phyloP scores from a whole-genome alignment of 2,888 invertebrate species.

The Sialis fuliginosa region DNA sequence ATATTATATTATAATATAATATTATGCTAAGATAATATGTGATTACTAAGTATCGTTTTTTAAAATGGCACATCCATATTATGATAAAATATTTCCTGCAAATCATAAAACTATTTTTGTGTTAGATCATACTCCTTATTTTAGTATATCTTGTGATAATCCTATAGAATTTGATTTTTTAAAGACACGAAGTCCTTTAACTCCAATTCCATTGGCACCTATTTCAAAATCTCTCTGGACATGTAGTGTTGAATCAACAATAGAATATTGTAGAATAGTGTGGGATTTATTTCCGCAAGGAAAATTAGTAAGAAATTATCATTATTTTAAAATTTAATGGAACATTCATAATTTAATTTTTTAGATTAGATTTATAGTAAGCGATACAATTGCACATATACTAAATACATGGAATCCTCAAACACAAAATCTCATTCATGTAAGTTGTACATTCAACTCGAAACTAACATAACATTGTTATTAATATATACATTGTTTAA shows the following conservation, averaged over 20 bases:
- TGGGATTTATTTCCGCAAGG: slow-evolving; percentile 93
- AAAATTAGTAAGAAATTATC: slow-evolving; percentile 46
- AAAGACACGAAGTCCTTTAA: slow-evolving; percentile 47
- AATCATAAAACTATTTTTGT: slow-evolving; percentile 95
- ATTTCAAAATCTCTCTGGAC: slow-evolving; percentile 93
- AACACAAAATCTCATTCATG: slow-evolving; percentile 77
- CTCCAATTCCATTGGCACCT: slow-evolving; percentile 54
- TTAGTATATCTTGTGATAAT: slow-evolving; percentile 68
- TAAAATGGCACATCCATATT: slow-evolving; percentile 9
- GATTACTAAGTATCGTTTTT: neutral
- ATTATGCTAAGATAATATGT: too few species aligned
- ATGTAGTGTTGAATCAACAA: slow-evolving; percentile 82
- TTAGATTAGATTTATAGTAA: slow-evolving; percentile 69
- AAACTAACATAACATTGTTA: neutral
- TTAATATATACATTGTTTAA: slow-evolving; percentile 4
- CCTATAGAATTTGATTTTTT: slow-evolving; percentile 69
- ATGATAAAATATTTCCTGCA: slow-evolving; percentile 40
- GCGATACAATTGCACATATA: slow-evolving; percentile 69
- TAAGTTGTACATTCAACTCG: slow-evolving; percentile 27
- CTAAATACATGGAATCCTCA: slow-evolving; percentile 68
- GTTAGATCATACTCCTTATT: slow-evolving; percentile 83
- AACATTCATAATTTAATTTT: slow-evolving; percentile 16
- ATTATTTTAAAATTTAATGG: slow-evolving; percentile 2
- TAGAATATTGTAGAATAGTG: slow-evolving; percentile 92
- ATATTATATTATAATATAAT: too few species aligned